phyloP scores from a whole-genome alignment of 2,888 invertebrate genomes.

The Nephrotoma flavescens region DNA sequence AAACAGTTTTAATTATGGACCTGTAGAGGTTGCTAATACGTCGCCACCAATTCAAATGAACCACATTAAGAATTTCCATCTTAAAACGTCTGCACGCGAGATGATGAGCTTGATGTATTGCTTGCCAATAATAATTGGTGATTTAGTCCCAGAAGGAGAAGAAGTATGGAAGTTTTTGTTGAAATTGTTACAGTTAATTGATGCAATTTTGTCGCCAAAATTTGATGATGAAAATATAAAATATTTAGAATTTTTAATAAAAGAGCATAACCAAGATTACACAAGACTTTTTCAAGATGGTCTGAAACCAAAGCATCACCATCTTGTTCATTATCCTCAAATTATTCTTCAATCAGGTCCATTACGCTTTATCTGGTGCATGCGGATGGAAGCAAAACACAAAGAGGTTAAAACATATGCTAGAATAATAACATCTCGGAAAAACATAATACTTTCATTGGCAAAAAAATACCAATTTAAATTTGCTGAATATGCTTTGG shows the following conservation, averaged over 20 bases:
- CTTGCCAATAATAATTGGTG: neutral
- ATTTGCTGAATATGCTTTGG: neutral
- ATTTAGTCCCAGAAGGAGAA: too few relatives aligned
- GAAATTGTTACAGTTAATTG: conserved; percentile 1
- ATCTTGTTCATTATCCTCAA: conserved; percentile 5
- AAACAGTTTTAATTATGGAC: conserved; percentile 7
- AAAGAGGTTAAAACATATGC: conserved; percentile 7
- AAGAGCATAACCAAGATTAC: conserved; percentile 1
- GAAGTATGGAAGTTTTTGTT: conserved; percentile 2
- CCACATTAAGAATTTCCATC: neutral
- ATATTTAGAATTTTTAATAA: neutral
- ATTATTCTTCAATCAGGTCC: conserved; percentile 6
- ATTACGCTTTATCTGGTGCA: conserved; percentile 3
- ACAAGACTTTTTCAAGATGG: neutral
- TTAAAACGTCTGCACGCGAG: conserved; percentile 6
- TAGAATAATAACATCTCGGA: neutral
- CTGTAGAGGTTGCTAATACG: conserved; percentile 1
- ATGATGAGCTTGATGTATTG: conserved; percentile 5
- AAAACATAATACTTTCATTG: neutral
- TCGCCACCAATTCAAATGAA: neutral
- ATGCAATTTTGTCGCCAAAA: neutral
- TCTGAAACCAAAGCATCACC: conserved; percentile 8
- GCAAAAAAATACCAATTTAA: neutral
- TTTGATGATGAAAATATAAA: neutral
- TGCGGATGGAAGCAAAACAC: conserved; percentile 7